A percentile compares a stretch with the other conserved stretches of the same genome.
Evolutionary conservation across 2,113 vertebrate genomes (phyloP).

Genomic region (Alaudala cheleensis): DNA sequence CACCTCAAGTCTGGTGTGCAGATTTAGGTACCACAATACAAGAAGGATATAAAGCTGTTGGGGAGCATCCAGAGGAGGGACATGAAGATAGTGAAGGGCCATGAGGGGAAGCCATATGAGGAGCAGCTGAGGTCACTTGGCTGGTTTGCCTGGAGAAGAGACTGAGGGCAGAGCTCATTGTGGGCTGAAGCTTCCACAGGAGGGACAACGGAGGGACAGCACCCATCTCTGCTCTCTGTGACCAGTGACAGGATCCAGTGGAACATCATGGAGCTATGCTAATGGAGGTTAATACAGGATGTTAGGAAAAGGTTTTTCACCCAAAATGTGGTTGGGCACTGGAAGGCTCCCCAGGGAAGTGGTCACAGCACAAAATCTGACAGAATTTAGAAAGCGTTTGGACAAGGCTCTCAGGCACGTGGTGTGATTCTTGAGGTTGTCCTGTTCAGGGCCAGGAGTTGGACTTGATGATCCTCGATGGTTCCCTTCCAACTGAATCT

Average conservation of each 20-base stretch:
- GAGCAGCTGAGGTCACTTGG: not conserved
- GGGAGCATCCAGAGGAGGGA: not conserved
- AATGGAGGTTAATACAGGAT: not conserved
- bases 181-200: not conserved
- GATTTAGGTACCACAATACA: not conserved
- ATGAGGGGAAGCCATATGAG: not conserved
- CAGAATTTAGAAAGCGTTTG: not conserved
- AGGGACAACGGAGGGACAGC: not conserved
- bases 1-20: not conserved
- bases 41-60: not conserved
- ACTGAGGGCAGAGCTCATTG: rapidly evolving
- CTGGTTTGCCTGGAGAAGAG: not conserved
- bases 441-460: not conserved
- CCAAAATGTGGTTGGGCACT: not conserved
- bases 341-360: not conserved
- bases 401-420: not conserved
- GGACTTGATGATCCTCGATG: not conserved
- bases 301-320: not conserved
- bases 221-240: rapidly evolving
- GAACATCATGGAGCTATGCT: not conserved
- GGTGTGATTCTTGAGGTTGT: not conserved
- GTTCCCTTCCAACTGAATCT: not conserved
- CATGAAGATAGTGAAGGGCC: not conserved
- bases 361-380: not conserved
- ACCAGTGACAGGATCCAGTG: not conserved